Conservation (phyloP, 1,140 invertebrate species). For the Polypedilum vanderplanki region DNA sequence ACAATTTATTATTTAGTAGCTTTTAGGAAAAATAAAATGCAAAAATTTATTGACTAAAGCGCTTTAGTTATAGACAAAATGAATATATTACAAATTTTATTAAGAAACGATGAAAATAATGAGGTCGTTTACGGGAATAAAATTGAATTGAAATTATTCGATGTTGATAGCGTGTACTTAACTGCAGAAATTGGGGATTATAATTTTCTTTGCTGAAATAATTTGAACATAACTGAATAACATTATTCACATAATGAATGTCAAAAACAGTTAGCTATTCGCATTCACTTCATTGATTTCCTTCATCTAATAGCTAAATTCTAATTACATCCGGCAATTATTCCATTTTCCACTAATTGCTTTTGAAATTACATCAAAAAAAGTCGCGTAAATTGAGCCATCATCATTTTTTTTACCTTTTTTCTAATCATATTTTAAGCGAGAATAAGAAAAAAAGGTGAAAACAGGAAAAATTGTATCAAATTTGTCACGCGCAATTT, state of each 20-base stretch:
- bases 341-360: constrained; percentile 16
- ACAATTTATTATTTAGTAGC: not conserved
- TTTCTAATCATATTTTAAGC: not conserved
- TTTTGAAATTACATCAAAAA: not conserved
- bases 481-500: constrained; percentile 17
- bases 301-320: constrained; percentile 23
- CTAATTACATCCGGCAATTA: constrained; percentile 23
- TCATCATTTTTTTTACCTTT: not conserved
- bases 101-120: constrained; percentile 2
- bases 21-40: not conserved
- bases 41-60: no score
- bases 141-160: constrained; percentile 7
- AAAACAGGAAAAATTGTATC: not conserved
- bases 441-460: no score
- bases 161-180: not conserved
- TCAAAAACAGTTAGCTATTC: not conserved
- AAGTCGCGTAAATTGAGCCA: not conserved
- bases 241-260: constrained; percentile 5
- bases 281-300: constrained; percentile 6
- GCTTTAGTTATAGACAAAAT: no score
- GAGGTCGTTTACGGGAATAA: constrained; percentile 4
- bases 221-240: not conserved
- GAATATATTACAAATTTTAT: not conserved
- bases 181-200: not conserved
- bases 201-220: not conserved